A percentile compares a stretch with the other conserved stretches of the same genome.
phyloP scores from a whole-genome alignment of 2,888 invertebrate species.

The Noctua janthina region DNA sequence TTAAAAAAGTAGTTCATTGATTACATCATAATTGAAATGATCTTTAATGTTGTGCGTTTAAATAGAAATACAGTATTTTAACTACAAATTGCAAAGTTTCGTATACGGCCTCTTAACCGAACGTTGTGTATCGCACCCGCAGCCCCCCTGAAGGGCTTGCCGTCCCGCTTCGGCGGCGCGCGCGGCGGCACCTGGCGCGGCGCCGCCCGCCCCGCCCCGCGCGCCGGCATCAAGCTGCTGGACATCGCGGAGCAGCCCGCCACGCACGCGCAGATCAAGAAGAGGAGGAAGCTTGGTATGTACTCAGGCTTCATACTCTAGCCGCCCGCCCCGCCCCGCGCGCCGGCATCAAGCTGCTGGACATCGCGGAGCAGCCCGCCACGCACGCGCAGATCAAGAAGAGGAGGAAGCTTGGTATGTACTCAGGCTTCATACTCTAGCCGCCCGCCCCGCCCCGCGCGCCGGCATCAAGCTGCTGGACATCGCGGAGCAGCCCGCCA shows the following conservation, averaged over 20 bases:
- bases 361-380: constrained; percentile 98
- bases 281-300: constrained; percentile 94
- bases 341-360: constrained; percentile 98
- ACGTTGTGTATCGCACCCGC: fast-evolving
- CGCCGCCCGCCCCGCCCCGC: constrained; percentile 92
- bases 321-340: constrained; percentile 93
- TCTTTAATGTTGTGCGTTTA: no score
- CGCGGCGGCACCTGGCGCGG: constrained; percentile 70
- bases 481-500: constrained; percentile 97
- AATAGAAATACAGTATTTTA: no score
- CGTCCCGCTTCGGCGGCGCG: constrained; percentile 91
- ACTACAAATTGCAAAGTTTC: no score
- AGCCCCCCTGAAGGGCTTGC: constrained; percentile 98
- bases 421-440: neutral
- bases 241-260: constrained; percentile 98
- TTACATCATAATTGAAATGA: no score
- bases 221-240: constrained; percentile 98
- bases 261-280: constrained; percentile 93
- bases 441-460: constrained; percentile 93
- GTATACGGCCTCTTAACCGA: neutral
- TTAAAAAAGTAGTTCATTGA: no score
- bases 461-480: constrained; percentile 98
- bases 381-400: constrained; percentile 93
- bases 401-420: constrained; percentile 94
- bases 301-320: neutral